Percentiles rank a stretch among this genome's conserved stretches.
Conservation (phyloP, 64 coral and sea anemone species). For the Platygyra sinensis region DNA sequence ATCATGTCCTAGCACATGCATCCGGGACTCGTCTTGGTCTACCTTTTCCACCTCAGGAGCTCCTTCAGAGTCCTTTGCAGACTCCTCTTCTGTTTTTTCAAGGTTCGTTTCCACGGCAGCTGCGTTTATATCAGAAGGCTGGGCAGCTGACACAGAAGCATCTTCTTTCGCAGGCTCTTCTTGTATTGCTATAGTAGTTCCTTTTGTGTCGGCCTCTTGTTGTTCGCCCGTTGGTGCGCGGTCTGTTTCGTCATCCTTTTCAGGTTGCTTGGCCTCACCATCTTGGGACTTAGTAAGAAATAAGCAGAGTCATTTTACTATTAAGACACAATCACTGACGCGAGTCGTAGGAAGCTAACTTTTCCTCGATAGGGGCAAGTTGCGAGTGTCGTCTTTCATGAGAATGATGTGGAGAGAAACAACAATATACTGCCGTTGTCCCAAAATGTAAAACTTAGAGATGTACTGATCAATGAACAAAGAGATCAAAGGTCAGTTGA, state of each 20-base stretch:
- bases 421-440: no score
- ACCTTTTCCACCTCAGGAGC: background rate
- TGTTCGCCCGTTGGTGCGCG: background rate
- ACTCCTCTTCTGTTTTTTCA: background rate
- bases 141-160: background rate
- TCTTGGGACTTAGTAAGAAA: background rate
- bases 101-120: background rate
- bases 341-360: background rate
- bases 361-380: background rate
- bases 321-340: background rate
- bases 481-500: no score
- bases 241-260: constrained; percentile 16
- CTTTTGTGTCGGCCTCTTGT: background rate
- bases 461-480: no score
- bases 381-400: background rate
- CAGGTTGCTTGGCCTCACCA: background rate
- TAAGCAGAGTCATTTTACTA: background rate
- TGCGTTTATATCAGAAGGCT: background rate
- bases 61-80: constrained; percentile 2
- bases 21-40: constrained; percentile 55
- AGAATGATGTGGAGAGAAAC: background rate
- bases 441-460: no score
- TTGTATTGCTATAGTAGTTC: background rate
- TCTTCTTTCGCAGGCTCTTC: background rate
- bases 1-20: constrained; percentile 90